Conservation (phyloP, 2,888 invertebrate genomes). For the Drosophila acutilabella region DNA sequence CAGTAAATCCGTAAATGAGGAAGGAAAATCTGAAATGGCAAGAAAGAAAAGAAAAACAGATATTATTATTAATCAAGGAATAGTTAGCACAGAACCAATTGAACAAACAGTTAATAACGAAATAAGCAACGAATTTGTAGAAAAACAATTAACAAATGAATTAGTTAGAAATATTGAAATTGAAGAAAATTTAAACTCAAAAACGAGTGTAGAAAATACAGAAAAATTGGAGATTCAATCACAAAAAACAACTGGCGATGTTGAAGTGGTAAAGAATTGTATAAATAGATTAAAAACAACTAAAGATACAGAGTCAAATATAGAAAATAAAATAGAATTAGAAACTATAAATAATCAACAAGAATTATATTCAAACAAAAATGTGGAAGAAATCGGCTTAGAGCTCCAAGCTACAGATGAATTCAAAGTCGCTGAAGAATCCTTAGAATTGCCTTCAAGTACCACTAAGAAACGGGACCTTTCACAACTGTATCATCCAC, state of each 20-base stretch:
- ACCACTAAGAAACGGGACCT: constrained; percentile 36
- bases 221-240: not conserved
- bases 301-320: not conserved
- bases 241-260: not conserved
- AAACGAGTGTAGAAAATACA: not conserved
- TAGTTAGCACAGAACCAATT: too few species aligned
- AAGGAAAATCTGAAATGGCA: not conserved
- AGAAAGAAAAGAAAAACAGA: not conserved
- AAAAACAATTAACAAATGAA: not conserved
- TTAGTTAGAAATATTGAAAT: not conserved
- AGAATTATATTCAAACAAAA: not conserved
- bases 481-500: constrained; percentile 62
- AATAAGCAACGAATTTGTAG: not conserved
- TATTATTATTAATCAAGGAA: not conserved
- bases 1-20: not conserved
- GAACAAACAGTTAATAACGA: not conserved
- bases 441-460: not conserved
- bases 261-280: not conserved
- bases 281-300: not conserved
- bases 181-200: not conserved
- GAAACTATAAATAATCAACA: not conserved
- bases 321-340: not conserved
- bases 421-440: not conserved
- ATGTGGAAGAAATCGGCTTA: not conserved
- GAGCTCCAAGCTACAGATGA: not conserved